These are phyloP conservation scores for Drosophila santomea DNA, from an alignment of 1,140 invertebrate genomes.

Conservation along the genomic window DNA sequence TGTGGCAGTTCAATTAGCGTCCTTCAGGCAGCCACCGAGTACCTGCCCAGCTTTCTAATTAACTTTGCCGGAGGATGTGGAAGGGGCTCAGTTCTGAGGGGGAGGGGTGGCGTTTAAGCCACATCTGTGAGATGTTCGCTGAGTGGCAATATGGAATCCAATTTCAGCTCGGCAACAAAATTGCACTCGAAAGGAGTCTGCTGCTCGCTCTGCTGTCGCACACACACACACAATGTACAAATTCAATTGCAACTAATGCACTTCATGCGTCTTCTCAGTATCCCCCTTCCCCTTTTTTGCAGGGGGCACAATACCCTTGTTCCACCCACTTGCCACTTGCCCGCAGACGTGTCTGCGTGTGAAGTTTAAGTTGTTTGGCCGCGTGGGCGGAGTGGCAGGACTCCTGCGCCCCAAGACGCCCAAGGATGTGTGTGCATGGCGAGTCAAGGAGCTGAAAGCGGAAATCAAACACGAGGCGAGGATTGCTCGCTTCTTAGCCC, in stretches of 20 bases:
- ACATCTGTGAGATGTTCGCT: constrained; percentile 36
- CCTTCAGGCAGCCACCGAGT: constrained; percentile 29
- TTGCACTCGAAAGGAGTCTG: constrained; percentile 50
- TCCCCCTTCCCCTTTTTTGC: no score
- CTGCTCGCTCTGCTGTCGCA: constrained; percentile 12
- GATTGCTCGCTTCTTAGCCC: constrained; percentile 48
- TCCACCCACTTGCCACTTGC: constrained; percentile 51
- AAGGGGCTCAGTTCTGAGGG: not conserved
- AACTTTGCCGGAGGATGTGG: constrained; percentile 38
- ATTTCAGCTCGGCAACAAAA: constrained; percentile 52
- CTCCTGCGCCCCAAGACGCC: constrained; percentile 1
- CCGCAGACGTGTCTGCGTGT: constrained; percentile 71
- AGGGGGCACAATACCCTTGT: no score
- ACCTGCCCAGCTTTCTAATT: constrained; percentile 66
- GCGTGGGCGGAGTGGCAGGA: constrained; percentile 7
- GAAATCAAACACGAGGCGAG: constrained; percentile 73
- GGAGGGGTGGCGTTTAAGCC: not conserved
- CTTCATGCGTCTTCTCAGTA: constrained; percentile 51
- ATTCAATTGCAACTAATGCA: constrained; percentile 80
- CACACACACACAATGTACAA: constrained; percentile 55
- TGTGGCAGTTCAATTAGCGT: constrained; percentile 65
- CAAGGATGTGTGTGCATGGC: constrained; percentile 29
- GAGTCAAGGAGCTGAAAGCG: constrained; percentile 72
- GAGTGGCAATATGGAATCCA: constrained; percentile 52
- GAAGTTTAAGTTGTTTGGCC: constrained; percentile 73